Percentiles rank a stretch among this genome's conserved stretches.
These are phyloP conservation scores for Prunella strophiata DNA, from an alignment of 2,797 vertebrate species.

Conservation along the genomic window DNA sequence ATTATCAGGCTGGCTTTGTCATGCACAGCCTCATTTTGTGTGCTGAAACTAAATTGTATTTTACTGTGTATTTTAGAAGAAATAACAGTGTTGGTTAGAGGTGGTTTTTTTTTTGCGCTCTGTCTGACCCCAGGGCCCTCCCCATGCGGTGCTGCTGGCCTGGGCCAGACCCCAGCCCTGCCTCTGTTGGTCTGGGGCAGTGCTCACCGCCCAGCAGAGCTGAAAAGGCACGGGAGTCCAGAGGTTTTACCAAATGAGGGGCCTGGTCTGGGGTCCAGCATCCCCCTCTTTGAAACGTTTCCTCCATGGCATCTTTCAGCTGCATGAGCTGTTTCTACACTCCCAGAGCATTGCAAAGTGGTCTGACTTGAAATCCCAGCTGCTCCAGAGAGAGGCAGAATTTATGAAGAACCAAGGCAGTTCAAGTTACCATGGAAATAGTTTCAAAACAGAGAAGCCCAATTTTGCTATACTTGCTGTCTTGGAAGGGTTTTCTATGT, in stretches of 20 bases:
- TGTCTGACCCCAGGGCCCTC: not conserved
- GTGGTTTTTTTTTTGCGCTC: accelerated
- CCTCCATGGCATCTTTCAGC: not conserved
- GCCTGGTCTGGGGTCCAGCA: not conserved
- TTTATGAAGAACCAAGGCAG: not conserved
- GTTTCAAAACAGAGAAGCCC: not conserved
- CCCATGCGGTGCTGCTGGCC: not conserved
- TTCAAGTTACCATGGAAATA: not conserved
- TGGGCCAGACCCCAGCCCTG: not conserved
- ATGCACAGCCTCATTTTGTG: not conserved
- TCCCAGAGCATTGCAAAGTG: not conserved
- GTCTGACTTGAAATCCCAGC: not conserved
- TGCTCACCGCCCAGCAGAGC: accelerated
- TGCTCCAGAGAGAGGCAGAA: not conserved
- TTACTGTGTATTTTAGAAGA: not conserved
- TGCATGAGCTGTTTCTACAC: not conserved
- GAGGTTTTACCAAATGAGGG: not conserved
- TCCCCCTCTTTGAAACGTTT: not conserved
- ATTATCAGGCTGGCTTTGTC: not conserved
- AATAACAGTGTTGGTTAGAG: not conserved
- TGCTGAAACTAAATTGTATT: not conserved
- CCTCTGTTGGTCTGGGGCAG: not conserved
- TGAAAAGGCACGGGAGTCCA: accelerated
- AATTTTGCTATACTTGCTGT: not conserved
- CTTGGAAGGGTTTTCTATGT: not conserved